Base-by-base conservation (phyloP, 2,888 invertebrate genomes). In the Drosophila colorata region DNA sequence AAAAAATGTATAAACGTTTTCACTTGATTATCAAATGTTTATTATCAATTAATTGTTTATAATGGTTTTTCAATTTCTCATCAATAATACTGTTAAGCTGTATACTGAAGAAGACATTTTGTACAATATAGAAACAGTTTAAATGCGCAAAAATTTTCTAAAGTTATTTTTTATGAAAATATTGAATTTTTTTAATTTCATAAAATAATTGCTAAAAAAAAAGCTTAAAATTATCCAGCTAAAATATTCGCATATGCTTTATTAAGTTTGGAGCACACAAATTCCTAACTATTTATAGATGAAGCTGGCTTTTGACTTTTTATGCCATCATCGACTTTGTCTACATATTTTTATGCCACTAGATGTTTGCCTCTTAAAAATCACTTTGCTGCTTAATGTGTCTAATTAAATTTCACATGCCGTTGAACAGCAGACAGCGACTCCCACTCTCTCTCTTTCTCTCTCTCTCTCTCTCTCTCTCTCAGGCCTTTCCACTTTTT, bases 321-420 rank as follows among this genome's bases (percentile, higher is more conserved):
- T 28, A 43, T 49, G 56, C 28, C 43, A 55, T 51, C 38, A 51
- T 55, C 48, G 53, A 41, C 53, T 66, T 49, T 47, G 40, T 37
- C 33, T 28, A 52, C 33, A 43, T 37, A 33, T 46, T 43, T 23
- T 25, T 16, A 38, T 48, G 48, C 20, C 49, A 25, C 4, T 41
- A 46, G 33, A 56, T 68, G 31, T 23, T 35, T n/a, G 7, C 25
- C 48, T 52, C 61, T 73, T 33, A 70, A 65, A 73, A 73, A 57
- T 69, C 64, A 75, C 47, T 75, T 70, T 55, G 52, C 64, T 56
- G 66, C 58, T 41, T 65, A 74, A 67, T 65, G 66, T 51, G 61
- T 70, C 66, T 74, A 83, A 86, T 86, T 79, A 79, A 86, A 86
- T 86, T 83, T 86, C 64, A 86, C 86, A 77, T 63, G 70, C 52